Base-by-base conservation (phyloP, 2,888 invertebrate genomes). In the Laothoe populi region DNA sequence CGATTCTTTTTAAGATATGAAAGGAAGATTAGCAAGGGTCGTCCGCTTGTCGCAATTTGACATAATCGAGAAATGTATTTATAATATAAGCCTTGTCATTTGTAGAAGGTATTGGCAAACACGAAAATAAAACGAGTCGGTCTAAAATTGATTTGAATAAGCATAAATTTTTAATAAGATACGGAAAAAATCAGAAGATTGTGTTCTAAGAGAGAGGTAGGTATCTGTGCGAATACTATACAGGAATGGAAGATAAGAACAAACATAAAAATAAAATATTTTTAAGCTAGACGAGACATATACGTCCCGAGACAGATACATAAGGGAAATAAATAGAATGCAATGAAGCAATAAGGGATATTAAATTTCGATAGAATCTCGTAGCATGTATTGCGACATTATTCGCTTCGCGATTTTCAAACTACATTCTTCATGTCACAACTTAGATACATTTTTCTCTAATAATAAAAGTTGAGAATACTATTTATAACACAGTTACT, bases 1-100 rank as follows among this genome's bases (percentile, higher is more conserved):
- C 84, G 86, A 86, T 88, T 86, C 84, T 84, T 85, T 79, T 82
- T 71, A 70, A 72, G 78, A 81, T 83, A 79, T 76, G 74, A 75
- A 75, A 79, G 72, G 71, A 70, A 79, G 83, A 85, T 87, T 85
- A 83, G 77, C 74, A 72, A 73, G 83, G 85, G 79, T 74, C 73
- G 72, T 68, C 72, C 77, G 78, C 75, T 78, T 62, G 62, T 62
- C 48, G 38, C 61, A 45, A 62, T 48, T 62, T 48, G 40, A 26
- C 46, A 46, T 53, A 53, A 44, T 48, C 57, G n/a, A 31, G 57
- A 58, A 61, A 26, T 26, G 38, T 49, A 49, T 49, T 49, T 49
- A 16, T 31, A 53, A 53, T 49, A 16, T 31, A 53, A 53, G 31
- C 53, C 35, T 53, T 53, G 53, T 35, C 35, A 35, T 35, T 53